Percentiles rank a stretch among this genome's conserved stretches.
Conservation (phyloP, 1,140 invertebrate genomes). For the Eriocheir sinensis region DNA sequence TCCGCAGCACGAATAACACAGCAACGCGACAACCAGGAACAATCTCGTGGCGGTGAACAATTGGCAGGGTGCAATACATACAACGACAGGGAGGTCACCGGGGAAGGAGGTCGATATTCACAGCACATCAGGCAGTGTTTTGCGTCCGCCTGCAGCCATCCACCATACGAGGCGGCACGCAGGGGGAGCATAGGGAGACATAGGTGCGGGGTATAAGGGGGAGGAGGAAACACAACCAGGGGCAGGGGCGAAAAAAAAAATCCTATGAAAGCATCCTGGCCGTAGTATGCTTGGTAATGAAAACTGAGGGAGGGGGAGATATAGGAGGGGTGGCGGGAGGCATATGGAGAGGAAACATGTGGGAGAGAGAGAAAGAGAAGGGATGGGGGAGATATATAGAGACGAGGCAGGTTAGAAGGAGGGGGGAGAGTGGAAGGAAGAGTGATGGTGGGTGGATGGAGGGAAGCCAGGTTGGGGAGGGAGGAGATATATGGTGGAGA, state of each 20-base stretch:
- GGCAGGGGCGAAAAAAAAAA: neutral
- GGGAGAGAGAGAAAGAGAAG: neutral
- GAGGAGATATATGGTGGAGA: too few species aligned
- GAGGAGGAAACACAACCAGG: neutral
- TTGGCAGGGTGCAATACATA: neutral
- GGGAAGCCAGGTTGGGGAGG: too few species aligned
- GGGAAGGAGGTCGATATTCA: slow-evolving; percentile 10
- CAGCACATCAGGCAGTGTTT: slow-evolving; percentile 3
- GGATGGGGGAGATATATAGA: too few species aligned
- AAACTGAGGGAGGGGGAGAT: neutral
- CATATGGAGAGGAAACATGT: neutral
- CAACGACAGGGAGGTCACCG: neutral
- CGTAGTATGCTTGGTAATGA: neutral
- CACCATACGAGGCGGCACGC: neutral
- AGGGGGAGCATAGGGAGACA: neutral
- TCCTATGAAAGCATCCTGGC: neutral
- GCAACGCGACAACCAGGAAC: too few species aligned
- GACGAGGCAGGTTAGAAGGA: neutral
- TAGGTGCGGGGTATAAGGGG: neutral
- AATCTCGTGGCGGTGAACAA: neutral
- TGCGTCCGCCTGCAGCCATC: neutral
- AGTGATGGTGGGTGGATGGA: too few species aligned
- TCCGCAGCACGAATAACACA: neutral
- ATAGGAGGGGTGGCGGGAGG: neutral
- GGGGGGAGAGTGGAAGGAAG: neutral